phyloP scores from a whole-genome alignment of 1,140 invertebrate genomes.

The Papilio glaucus region DNA sequence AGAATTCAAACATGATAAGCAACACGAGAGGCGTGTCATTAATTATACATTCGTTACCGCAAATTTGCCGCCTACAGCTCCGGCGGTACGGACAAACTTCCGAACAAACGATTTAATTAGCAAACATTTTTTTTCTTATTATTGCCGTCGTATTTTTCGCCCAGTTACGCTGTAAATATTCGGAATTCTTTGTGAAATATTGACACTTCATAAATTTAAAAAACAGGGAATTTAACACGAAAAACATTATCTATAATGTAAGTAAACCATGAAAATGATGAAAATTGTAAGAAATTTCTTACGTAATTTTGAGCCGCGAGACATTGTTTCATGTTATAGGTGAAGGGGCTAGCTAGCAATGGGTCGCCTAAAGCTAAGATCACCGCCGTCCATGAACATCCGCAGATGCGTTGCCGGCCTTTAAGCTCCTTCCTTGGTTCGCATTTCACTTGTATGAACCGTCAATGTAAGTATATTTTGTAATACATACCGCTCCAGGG shows the following conservation, averaged over 20 bases:
- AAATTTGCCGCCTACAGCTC: neutral
- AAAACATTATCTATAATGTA: neutral
- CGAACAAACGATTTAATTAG: conserved; percentile 18
- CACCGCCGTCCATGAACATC: too few relatives aligned
- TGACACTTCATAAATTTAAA: neutral
- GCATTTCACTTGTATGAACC: too few relatives aligned
- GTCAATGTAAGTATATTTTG: neutral
- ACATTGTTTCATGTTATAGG: too few relatives aligned
- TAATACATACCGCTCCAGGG: conserved; percentile 88
- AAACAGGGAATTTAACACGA: neutral
- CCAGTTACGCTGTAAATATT: neutral
- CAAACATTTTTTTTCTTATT: conserved; percentile 2
- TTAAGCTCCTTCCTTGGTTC: too few relatives aligned
- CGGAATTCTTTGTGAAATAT: neutral
- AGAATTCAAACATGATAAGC: conserved; percentile 16
- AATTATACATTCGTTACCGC: conserved; percentile 17
- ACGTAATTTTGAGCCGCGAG: too few relatives aligned
- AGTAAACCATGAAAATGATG: too few relatives aligned
- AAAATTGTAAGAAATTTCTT: too few relatives aligned
- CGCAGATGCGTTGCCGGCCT: too few relatives aligned
- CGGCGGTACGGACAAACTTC: neutral
- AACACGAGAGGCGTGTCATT: conserved; percentile 10
- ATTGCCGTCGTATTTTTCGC: neutral
- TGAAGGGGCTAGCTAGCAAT: too few relatives aligned
- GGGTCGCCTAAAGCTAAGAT: too few relatives aligned